Evolutionary conservation across 1,140 invertebrate genomes (phyloP), one percentile per base, ranked within the genome.

Genomic region (Hycleus cichorii): DNA sequence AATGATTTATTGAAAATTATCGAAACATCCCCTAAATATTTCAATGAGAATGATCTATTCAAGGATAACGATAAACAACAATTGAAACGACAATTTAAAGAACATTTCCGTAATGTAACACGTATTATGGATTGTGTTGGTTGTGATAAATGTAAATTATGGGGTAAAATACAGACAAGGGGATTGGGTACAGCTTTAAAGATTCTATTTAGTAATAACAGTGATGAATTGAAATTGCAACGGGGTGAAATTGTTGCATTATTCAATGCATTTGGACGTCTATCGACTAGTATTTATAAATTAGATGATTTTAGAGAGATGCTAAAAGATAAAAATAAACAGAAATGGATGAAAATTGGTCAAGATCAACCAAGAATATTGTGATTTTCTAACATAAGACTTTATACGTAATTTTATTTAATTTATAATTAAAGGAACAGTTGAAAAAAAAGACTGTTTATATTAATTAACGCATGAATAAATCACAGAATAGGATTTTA

Each of bases 51-150:
- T 47, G 81, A 87, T 11, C 89, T 98, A 82, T 98, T 98, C 70
- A 86, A 83, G 68, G 90, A 87, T 32, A 88, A 89, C 25, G 78
- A 80, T 51, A 80, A 89, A 65, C 75, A 82, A 43, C 83, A 87
- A 68, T 78, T 97, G 27, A 96, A 96, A 76, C 82, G 89, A 72
- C 93, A 98, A 74, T 98, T 98, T 74, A 83, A 90, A 47, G 83
- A 88, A 63, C 94, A 98, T 77, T 99, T 99, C 72, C 82, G 87
- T 50, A 99, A 99, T 76, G 96, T 99, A 65, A 95, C 95, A 4
- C 78, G 87, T 43, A 98, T 99, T 49, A 98, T 99, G 96, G 96
- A 98, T 76, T 99, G 96, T 79, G 95, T 99, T 39, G 95, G 94
- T 3, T 99, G 97, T 78, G 95, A 98, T 70, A 98, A 99, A 75